A percentile compares a stretch with the other conserved stretches of the same genome.
These are phyloP conservation scores for Nerophis lumbriciformis DNA, from an alignment of 2,113 vertebrate genomes.

Conservation along the genomic window DNA sequence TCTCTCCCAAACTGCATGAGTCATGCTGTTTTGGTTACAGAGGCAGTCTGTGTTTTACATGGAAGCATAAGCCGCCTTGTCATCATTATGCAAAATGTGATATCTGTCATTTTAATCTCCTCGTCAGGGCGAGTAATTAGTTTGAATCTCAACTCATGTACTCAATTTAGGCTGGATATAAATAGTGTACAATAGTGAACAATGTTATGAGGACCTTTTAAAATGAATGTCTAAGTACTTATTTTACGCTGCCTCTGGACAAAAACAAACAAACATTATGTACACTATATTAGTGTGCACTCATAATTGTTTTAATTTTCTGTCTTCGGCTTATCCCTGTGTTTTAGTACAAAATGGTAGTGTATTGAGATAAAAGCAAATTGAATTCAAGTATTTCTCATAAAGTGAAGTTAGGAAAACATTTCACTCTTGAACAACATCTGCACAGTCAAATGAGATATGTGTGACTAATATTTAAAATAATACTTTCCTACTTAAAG, in stretches of 20 bases:
- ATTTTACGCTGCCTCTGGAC: neutral
- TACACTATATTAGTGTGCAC: neutral
- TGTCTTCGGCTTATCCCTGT: neutral
- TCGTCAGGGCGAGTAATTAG: conserved; percentile 23
- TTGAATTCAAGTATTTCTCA: no score
- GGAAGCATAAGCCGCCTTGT: conserved; percentile 41
- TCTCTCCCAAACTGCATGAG: conserved; percentile 47
- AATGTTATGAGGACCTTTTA: neutral
- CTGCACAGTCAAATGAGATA: no score
- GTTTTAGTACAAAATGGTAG: neutral
- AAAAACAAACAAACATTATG: neutral
- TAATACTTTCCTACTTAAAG: no score
- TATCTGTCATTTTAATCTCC: conserved; percentile 24
- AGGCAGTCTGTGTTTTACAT: conserved; percentile 51
- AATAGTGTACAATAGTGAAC: neutral
- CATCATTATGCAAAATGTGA: conserved; percentile 33
- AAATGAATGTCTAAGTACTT: neutral
- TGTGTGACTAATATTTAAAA: no score
- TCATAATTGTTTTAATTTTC: neutral
- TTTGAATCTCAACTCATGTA: conserved; percentile 1
- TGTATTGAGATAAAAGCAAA: neutral
- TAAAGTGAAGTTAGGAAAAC: no score
- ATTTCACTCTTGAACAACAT: no score
- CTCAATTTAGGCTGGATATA: conserved; percentile 1
- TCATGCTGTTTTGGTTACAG: conserved; percentile 46